Conservation (phyloP, 2,113 vertebrate genomes). For the Lycocorax pyrrhopterus region DNA sequence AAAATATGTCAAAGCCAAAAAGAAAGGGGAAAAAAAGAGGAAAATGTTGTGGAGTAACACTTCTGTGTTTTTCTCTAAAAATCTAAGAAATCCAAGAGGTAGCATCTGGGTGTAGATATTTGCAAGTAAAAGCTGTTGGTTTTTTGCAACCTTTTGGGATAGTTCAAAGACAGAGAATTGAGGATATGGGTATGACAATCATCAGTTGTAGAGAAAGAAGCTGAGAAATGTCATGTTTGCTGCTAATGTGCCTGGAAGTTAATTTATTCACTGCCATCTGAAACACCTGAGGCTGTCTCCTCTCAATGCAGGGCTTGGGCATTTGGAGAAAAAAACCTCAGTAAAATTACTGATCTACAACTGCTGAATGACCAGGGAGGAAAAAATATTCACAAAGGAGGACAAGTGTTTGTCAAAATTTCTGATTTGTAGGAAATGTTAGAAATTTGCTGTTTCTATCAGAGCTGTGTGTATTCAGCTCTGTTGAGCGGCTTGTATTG, state of each 20-base stretch:
- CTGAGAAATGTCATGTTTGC: not conserved
- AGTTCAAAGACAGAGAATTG: not conserved
- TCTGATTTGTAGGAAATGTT: not conserved
- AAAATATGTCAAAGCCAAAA: not conserved
- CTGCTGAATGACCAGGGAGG: not conserved
- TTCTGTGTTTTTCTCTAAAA: not conserved
- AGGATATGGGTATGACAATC: not conserved
- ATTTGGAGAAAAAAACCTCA: not conserved
- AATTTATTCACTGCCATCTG: not conserved
- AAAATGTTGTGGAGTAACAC: not conserved
- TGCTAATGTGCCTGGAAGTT: not conserved
- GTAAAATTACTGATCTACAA: not conserved
- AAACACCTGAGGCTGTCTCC: not conserved
- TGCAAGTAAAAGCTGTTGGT: not conserved
- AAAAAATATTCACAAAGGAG: not conserved
- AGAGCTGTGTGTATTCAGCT: not conserved
- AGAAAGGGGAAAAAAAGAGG: accelerated
- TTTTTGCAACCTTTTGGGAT: not conserved
- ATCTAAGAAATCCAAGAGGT: not conserved
- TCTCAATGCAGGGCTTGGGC: not conserved
- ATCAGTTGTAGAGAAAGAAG: not conserved
- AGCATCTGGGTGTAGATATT: not conserved
- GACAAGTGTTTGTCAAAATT: not conserved
- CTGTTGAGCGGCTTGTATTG: not conserved
- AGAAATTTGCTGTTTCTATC: not conserved